Percentiles rank a stretch among this genome's conserved stretches.
Evolutionary conservation across 1,140 invertebrate genomes (phyloP).

Genomic region (Rhyzopertha dominica): DNA sequence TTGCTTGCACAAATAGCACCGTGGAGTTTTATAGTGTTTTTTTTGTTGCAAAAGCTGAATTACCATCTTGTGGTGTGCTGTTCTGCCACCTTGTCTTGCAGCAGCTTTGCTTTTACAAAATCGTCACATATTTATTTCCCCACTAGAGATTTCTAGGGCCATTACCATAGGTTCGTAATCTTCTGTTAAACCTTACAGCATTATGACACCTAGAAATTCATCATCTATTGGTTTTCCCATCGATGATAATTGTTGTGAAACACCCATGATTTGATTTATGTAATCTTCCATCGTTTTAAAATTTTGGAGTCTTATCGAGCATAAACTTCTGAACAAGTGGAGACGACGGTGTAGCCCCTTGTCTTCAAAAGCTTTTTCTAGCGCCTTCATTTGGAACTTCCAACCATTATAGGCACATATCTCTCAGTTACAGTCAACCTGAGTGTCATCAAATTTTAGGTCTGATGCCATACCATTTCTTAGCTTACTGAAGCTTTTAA

Average conservation of each 20-base stretch:
- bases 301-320: conserved; percentile 6
- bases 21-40: conserved; percentile 24
- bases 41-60: conserved; percentile 13
- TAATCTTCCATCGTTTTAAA: conserved; percentile 4
- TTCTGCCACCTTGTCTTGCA: conserved; percentile 36
- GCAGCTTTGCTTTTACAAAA: conserved; percentile 36
- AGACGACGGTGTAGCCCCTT: conserved; percentile 6
- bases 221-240: conserved; percentile 30
- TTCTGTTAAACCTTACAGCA: conserved; percentile 31
- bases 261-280: too few relatives aligned
- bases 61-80: conserved; percentile 10
- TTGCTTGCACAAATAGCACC: too few relatives aligned
- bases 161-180: conserved; percentile 39
- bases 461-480: too few relatives aligned
- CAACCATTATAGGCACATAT: too few relatives aligned
- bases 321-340: conserved; percentile 7
- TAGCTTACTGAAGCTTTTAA: too few relatives aligned
- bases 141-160: conserved; percentile 38
- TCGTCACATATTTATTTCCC: conserved; percentile 31
- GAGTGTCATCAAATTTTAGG: too few relatives aligned
- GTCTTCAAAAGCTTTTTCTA: too few relatives aligned
- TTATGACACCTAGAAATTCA: conserved; percentile 28
- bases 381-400: too few relatives aligned
- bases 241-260: too few relatives aligned
- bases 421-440: too few relatives aligned